These are phyloP conservation scores for Microchrysa polita DNA, from an alignment of 2,888 invertebrate species.

Conservation along the genomic window DNA sequence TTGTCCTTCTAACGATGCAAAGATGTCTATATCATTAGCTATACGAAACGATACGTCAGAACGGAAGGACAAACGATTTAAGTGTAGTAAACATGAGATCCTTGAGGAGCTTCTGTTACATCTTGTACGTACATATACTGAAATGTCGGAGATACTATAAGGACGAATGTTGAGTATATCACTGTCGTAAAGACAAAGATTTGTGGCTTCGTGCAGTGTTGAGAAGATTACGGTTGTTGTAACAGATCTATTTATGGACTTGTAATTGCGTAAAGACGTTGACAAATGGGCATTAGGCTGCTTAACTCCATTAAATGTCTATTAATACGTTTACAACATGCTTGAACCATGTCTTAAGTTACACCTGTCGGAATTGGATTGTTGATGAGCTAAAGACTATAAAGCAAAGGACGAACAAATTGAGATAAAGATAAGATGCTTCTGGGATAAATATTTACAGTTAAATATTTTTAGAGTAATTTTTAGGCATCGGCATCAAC, in stretches of 20 bases:
- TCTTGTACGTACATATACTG: too few relatives aligned
- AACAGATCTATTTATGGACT: slow-evolving; percentile 50
- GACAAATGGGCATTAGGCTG: slow-evolving; percentile 53
- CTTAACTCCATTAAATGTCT: slow-evolving; percentile 53
- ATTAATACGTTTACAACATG: slow-evolving; percentile 51
- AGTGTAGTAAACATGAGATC: slow-evolving; percentile 14
- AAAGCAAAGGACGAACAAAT: too few relatives aligned
- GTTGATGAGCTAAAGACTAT: too few relatives aligned
- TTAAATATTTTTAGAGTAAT: too few relatives aligned
- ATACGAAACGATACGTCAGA: neutral
- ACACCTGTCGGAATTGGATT: slow-evolving; percentile 10
- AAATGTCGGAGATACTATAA: neutral
- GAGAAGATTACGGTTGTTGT: slow-evolving; percentile 44
- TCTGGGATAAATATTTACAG: too few relatives aligned
- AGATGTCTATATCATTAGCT: neutral
- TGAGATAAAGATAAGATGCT: too few relatives aligned
- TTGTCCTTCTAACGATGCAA: neutral
- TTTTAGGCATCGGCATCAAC: too few relatives aligned
- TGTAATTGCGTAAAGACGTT: slow-evolving; percentile 52
- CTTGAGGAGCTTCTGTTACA: neutral
- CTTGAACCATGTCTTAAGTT: slow-evolving; percentile 34
- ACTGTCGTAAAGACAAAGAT: slow-evolving; percentile 43
- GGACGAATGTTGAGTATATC: slow-evolving; percentile 18
- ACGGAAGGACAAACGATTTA: slow-evolving; percentile 25
- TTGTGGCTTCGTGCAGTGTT: slow-evolving; percentile 43